phyloP scores from a whole-genome alignment of 2,888 invertebrate genomes.

The Meandrusa payeni region DNA sequence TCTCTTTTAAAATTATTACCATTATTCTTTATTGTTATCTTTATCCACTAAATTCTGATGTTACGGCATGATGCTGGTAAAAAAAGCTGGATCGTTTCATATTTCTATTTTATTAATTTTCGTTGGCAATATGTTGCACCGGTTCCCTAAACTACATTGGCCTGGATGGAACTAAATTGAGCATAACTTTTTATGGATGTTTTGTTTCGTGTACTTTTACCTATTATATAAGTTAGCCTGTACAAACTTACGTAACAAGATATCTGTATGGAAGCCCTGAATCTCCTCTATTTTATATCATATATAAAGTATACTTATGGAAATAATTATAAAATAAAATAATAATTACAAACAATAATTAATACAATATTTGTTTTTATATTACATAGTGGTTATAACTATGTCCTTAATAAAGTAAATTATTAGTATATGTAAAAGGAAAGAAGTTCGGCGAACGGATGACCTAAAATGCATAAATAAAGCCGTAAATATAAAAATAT shows the following conservation, averaged over 20 bases:
- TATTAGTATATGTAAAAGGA: too few relatives aligned
- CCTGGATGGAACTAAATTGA: conserved; percentile 63
- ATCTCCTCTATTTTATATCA: too few relatives aligned
- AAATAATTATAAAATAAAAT: too few relatives aligned
- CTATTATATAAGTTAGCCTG: conserved; percentile 30
- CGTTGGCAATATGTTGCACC: conserved; percentile 70
- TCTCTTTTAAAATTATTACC: background rate
- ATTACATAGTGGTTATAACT: too few relatives aligned
- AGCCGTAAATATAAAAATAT: too few relatives aligned
- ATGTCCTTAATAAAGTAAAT: too few relatives aligned
- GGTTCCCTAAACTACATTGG: conserved; percentile 64
- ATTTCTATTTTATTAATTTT: conserved; percentile 66
- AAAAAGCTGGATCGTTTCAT: conserved; percentile 35
- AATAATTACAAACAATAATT: too few relatives aligned
- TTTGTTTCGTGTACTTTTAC: conserved; percentile 47
- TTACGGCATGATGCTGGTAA: conserved; percentile 17
- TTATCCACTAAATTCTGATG: conserved; percentile 4
- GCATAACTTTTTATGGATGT: conserved; percentile 69
- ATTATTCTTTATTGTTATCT: background rate
- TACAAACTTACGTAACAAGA: conserved; percentile 22
- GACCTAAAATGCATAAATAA: too few relatives aligned
- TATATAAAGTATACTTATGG: too few relatives aligned
- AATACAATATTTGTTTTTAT: too few relatives aligned
- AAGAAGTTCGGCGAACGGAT: too few relatives aligned
- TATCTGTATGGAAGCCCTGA: too few relatives aligned